phyloP scores from a whole-genome alignment of 2,113 vertebrate species.

The Trematomus loennbergii region DNA sequence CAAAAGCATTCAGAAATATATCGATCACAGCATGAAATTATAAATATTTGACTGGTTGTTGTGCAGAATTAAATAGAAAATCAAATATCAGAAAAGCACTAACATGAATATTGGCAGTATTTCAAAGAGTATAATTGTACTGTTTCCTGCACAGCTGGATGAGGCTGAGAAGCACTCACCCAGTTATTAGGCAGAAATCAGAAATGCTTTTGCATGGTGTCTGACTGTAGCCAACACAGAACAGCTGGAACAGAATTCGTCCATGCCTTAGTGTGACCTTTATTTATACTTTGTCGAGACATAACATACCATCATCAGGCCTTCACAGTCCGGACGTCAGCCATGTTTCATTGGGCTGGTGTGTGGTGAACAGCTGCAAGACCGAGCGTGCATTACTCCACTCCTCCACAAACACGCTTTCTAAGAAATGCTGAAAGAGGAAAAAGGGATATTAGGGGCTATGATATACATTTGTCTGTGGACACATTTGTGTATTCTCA shows the following conservation, averaged over 20 bases:
- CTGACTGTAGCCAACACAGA: slow-evolving; percentile 76
- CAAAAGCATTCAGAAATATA: background rate
- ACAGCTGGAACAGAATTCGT: slow-evolving; percentile 75
- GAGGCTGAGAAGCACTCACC: slow-evolving; percentile 15
- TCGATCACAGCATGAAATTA: background rate
- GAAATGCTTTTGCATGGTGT: slow-evolving; percentile 75
- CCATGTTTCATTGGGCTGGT: background rate
- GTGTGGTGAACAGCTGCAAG: background rate
- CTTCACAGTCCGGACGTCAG: slow-evolving; percentile 54
- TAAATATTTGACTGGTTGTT: background rate
- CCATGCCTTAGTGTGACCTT: slow-evolving; percentile 54
- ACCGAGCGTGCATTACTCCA: background rate
- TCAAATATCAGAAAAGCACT: background rate
- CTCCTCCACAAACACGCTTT: background rate
- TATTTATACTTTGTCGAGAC: no score
- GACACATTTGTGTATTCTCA: no score
- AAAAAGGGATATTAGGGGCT: background rate
- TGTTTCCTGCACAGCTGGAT: slow-evolving; percentile 45
- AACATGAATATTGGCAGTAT: background rate
- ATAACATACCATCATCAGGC: slow-evolving; percentile 85
- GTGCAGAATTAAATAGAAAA: slow-evolving; percentile 13
- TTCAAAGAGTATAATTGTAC: slow-evolving; percentile 32
- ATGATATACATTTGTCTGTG: background rate
- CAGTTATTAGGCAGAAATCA: slow-evolving; percentile 45
- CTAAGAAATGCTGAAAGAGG: slow-evolving; percentile 4